phyloP scores from a whole-genome alignment of 2,113 vertebrate species.

The Acrocephalus arundinaceus region DNA sequence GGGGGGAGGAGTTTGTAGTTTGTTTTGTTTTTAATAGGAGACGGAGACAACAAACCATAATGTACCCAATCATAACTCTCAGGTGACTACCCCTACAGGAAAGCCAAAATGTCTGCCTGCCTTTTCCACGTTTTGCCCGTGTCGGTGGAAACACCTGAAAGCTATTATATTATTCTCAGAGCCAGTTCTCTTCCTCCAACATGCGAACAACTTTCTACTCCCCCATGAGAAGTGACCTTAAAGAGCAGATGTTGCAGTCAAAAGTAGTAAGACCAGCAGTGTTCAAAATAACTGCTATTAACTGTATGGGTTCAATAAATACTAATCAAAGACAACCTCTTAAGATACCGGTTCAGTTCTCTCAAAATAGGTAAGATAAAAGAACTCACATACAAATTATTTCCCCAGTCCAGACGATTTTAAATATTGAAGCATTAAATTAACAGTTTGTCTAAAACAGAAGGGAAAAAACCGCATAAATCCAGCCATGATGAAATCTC shows the following conservation, averaged over 20 bases:
- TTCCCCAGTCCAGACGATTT: neutral
- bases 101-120: neutral
- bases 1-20: neutral
- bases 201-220: rapidly evolving
- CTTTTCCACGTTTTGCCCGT: rapidly evolving
- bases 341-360: neutral
- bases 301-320: neutral
- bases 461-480: rapidly evolving
- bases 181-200: neutral
- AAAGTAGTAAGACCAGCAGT: neutral
- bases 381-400: neutral
- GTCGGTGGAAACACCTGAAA: neutral
- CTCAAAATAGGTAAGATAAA: neutral
- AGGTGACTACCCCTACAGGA: neutral
- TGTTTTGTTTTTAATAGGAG: neutral
- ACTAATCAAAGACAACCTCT: neutral
- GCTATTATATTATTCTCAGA: neutral
- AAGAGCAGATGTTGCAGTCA: neutral
- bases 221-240: neutral
- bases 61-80: neutral
- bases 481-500: neutral
- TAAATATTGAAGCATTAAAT: neutral
- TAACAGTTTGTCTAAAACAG: neutral
- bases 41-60: neutral
- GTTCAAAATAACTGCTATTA: neutral